Conservation (phyloP, 1,140 invertebrate species). For the Euura saliciscinereae region DNA sequence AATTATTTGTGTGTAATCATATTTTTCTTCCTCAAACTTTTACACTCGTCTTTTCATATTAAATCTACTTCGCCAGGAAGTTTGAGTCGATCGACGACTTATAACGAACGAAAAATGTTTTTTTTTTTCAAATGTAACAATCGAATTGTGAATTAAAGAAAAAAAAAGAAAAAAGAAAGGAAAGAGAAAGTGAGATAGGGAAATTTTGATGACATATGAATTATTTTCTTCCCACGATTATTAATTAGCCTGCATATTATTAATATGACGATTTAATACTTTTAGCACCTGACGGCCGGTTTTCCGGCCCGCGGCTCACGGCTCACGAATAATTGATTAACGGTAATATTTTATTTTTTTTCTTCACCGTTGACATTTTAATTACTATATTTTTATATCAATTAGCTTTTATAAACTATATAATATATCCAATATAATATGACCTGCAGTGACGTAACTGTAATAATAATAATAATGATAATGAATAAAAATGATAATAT, state of each 20-base stretch:
- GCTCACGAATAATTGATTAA: not conserved
- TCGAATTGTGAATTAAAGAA: not conserved
- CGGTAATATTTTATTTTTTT: not conserved
- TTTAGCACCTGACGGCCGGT: constrained; percentile 49
- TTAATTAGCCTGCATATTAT: not conserved
- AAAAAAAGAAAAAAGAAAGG: not conserved
- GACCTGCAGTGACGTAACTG: not conserved
- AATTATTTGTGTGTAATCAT: too few species aligned
- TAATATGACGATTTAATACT: constrained; percentile 39
- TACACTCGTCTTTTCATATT: not conserved
- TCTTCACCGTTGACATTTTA: not conserved
- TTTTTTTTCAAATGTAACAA: too few species aligned
- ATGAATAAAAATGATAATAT: not conserved
- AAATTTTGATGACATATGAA: not conserved
- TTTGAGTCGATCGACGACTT: not conserved
- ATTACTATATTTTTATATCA: not conserved
- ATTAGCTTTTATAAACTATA: not conserved
- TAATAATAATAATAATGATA: not conserved
- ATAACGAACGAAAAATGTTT: not conserved
- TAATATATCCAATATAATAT: not conserved
- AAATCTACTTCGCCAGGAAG: constrained; percentile 17
- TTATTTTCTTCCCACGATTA: too few species aligned
- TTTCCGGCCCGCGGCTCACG: constrained; percentile 36
- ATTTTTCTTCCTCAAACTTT: not conserved
- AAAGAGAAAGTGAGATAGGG: not conserved